Percentiles rank a stretch among this genome's conserved stretches.
phyloP scores from a whole-genome alignment of 2,113 vertebrate species.

The Anoplopoma fimbria region DNA sequence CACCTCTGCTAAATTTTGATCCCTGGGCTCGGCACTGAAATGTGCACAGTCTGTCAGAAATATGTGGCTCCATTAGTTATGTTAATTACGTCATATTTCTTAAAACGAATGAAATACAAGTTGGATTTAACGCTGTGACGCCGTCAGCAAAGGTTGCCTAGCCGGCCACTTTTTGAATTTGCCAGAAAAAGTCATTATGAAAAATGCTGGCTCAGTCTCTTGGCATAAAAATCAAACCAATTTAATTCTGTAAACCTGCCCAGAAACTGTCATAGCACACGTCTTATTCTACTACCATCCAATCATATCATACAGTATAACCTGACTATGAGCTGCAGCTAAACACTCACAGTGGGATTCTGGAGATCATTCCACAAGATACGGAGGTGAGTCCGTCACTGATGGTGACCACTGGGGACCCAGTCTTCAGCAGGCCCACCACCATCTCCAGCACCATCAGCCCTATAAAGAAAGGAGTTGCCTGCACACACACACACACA shows the following conservation, averaged over 20 bases:
- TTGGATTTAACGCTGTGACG: background rate
- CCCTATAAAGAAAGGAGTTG: conserved; percentile 89
- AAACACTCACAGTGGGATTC: conserved; percentile 87
- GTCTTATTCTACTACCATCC: background rate
- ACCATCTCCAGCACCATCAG: conserved; percentile 89
- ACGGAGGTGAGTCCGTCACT: conserved; percentile 89
- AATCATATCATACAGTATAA: background rate
- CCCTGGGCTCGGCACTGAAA: too few species aligned
- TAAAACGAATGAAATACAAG: background rate
- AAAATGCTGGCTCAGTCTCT: too few species aligned
- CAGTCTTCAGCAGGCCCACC: conserved; percentile 84
- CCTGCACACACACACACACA: conserved; percentile 78
- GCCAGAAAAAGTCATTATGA: too few species aligned
- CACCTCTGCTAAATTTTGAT: too few species aligned
- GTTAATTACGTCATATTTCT: background rate
- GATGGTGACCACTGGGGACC: conserved; percentile 75
- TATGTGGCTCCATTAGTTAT: too few species aligned
- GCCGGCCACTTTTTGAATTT: too few species aligned
- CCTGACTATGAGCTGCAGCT: background rate
- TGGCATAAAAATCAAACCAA: too few species aligned
- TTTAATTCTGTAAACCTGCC: too few species aligned
- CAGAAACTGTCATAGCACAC: too few species aligned
- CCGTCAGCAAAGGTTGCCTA: too few species aligned
- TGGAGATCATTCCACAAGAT: conserved; percentile 89
- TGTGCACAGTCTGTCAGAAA: too few species aligned